Conservation (phyloP, 2,113 vertebrate species). For the Trogon melanurus region DNA sequence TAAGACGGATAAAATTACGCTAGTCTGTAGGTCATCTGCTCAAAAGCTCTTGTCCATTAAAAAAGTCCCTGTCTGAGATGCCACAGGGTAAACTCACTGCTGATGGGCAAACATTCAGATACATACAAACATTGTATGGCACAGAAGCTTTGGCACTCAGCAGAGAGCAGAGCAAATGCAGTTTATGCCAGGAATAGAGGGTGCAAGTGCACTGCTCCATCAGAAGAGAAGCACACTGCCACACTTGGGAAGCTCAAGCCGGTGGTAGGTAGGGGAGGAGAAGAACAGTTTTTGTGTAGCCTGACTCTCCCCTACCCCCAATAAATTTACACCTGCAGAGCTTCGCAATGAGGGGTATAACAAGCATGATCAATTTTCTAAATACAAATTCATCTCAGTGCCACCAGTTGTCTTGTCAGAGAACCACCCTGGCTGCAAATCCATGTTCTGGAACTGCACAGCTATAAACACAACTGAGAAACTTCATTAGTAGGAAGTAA, state of each 20-base stretch:
- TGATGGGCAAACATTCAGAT: neutral
- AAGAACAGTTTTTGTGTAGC: neutral
- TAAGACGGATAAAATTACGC: neutral
- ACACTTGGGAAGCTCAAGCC: fast-evolving
- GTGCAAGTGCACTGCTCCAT: neutral
- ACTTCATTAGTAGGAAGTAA: neutral
- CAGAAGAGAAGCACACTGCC: neutral
- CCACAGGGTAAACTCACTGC: neutral
- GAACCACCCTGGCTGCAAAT: neutral
- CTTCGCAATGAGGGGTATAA: neutral
- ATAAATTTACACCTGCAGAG: neutral
- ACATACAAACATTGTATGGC: too few relatives aligned
- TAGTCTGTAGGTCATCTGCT: neutral
- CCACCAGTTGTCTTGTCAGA: neutral
- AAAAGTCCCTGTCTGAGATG: neutral
- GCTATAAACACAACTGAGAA: neutral
- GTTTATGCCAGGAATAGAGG: neutral
- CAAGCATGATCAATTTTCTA: neutral
- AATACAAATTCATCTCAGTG: neutral
- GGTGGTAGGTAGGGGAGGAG: neutral
- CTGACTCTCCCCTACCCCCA: neutral
- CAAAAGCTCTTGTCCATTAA: neutral
- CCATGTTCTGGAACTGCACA: neutral
- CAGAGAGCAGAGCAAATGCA: neutral
- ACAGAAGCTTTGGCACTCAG: neutral